Evolutionary conservation across 2,888 invertebrate species (phyloP), one percentile per base, ranked within the genome.

Genomic region (Tricholauxania praeusta): DNA sequence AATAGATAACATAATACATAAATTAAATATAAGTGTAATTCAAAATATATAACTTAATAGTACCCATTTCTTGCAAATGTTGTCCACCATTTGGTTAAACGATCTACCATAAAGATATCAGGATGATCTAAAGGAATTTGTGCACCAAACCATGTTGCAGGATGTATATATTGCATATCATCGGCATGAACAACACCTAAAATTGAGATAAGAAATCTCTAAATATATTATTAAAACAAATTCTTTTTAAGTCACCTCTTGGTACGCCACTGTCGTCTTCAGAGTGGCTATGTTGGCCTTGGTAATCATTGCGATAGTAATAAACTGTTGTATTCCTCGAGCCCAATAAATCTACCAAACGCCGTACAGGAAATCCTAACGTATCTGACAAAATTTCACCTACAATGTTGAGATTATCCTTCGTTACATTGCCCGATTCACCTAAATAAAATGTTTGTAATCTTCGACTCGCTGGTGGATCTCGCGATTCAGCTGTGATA

Each of bases 271-370:
- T 83, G 0, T 86, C 85, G 68, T 89, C 87, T 71, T 87, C 84
- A 55, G 87, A 88, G 66, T 87, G 81, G 76, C 91, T 90, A 76
- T 88, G 88, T 74, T 89, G 85, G 5, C 92, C 92, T 73, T 90
- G 85, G 80, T 90, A 91, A 39, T 89, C 88, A 78, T 91, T 91
- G 75, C 89, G 86, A 80, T 90, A 90, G 80, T 91, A 91, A 81
- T 88, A 93, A 4, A 92, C 90, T 0, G 74, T 39, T 0, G 87
- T 85, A 1, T 88, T 89, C n/a, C n/a, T n/a, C 68, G 89, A 85
- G 0, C 90, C 87, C 66, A 92, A 84, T 71, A 92, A 78, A 74
- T 90, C 88, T 0, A 89, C 90, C 48, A 90, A 86, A 65, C 91
- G 89, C 79, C 92, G 89, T 0, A 89, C 89, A 0, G 89, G 87